These are phyloP conservation scores for Perodicticus potto DNA, from an alignment of 2,797 vertebrate species.

Conservation along the genomic window DNA sequence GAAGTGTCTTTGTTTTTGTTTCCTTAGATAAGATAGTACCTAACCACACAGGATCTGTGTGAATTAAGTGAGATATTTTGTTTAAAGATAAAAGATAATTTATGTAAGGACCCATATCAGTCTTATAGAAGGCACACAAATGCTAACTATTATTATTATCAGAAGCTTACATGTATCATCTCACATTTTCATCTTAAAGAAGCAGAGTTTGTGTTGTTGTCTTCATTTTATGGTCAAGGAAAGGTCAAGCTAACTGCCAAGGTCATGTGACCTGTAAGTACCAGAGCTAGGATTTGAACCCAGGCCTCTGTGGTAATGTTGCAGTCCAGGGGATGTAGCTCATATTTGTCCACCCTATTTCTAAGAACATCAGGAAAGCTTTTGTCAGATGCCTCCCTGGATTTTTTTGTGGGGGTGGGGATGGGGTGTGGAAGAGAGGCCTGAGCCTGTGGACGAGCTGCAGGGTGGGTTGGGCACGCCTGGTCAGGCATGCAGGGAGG, in stretches of 20 bases:
- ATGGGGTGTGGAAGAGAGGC: not conserved
- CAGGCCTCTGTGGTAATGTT: not conserved
- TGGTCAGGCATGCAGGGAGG: not conserved
- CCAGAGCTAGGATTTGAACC: conserved; percentile 14
- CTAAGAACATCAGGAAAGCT: not conserved
- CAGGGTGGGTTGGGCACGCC: fast-evolving
- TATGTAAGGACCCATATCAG: not conserved
- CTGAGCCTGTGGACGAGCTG: not conserved
- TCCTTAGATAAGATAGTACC: not conserved
- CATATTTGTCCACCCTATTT: not conserved
- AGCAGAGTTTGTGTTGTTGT: not conserved
- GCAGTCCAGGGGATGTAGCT: not conserved
- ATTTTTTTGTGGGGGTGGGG: not conserved
- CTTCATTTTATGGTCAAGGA: not conserved
- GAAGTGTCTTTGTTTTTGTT: not conserved
- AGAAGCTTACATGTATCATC: not conserved
- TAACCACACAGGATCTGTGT: not conserved
- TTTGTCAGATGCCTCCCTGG: not conserved
- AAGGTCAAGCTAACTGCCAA: not conserved
- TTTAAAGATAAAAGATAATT: not conserved
- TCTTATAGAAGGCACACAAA: not conserved
- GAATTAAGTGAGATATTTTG: not conserved
- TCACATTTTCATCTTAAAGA: not conserved
- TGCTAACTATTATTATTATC: not conserved
- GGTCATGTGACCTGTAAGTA: not conserved